Percentiles rank a stretch among this genome's conserved stretches.
Conservation (phyloP, 2,888 invertebrate genomes). For the Tachystola acroxantha region DNA sequence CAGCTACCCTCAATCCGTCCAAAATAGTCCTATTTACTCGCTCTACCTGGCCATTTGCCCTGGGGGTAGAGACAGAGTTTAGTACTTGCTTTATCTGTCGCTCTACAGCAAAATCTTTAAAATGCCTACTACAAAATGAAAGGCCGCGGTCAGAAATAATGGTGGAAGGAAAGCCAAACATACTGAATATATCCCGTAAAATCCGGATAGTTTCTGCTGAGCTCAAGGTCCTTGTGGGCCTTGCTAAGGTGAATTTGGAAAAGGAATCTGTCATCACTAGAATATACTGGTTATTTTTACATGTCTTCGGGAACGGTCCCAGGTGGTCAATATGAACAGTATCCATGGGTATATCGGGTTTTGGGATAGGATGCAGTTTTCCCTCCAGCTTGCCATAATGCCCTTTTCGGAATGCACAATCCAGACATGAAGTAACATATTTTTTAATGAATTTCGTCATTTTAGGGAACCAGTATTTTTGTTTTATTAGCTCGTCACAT, state of each 20-base stretch:
- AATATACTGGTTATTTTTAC: not conserved
- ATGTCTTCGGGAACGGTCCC: not conserved
- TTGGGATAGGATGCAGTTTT: not conserved
- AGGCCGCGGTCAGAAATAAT: slow-evolving; percentile 11
- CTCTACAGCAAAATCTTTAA: slow-evolving; percentile 10
- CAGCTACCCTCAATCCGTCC: slow-evolving; percentile 5
- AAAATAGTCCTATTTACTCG: not conserved
- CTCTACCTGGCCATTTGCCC: slow-evolving; percentile 1
- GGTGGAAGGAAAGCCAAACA: slow-evolving; percentile 14
- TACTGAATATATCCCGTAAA: not conserved
- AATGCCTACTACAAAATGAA: slow-evolving; percentile 2
- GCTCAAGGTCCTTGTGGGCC: not conserved
- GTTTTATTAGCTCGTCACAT: not conserved
- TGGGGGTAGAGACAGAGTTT: not conserved
- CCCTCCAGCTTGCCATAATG: not conserved
- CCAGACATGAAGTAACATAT: not conserved
- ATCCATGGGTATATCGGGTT: not conserved
- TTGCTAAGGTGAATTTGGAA: not conserved
- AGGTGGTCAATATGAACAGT: not conserved
- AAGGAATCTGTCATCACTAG: not conserved
- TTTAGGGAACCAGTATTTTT: not conserved
- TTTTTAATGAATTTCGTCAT: not conserved
- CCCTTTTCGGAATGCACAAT: not conserved
- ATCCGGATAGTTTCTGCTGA: not conserved
- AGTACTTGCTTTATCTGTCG: slow-evolving; percentile 10